phyloP scores from a whole-genome alignment of 2,888 invertebrate species.

The Nymphalis urticae region DNA sequence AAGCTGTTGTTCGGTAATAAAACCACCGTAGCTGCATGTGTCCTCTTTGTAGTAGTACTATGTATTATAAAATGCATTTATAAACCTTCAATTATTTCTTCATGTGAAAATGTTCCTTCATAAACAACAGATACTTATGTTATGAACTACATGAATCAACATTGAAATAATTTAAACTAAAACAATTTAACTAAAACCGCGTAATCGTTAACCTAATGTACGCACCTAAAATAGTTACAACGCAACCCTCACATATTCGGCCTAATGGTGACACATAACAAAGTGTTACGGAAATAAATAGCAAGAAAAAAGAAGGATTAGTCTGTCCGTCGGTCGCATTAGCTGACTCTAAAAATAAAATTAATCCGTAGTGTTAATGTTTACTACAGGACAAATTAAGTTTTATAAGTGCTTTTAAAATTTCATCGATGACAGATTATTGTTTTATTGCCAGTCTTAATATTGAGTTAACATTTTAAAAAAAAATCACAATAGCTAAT shows the following conservation, averaged over 20 bases:
- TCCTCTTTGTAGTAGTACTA: too few species aligned
- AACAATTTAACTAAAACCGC: conserved; percentile 25
- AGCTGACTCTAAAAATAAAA: conserved; percentile 71
- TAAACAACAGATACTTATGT: neutral
- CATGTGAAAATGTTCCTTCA: too few species aligned
- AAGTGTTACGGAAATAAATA: conserved; percentile 71
- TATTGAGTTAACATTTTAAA: neutral
- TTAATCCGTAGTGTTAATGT: conserved; percentile 75
- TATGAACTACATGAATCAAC: neutral
- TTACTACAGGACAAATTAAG: conserved; percentile 50
- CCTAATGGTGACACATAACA: conserved; percentile 70
- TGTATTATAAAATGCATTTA: too few species aligned
- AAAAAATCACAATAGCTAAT: too few species aligned
- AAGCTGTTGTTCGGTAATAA: too few species aligned
- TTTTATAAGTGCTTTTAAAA: neutral
- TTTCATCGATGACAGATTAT: neutral
- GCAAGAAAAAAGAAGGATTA: conserved; percentile 64
- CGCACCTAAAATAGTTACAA: conserved; percentile 51
- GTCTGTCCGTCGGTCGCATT: conserved; percentile 65
- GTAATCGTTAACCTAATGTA: conserved; percentile 39
- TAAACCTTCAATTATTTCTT: too few species aligned
- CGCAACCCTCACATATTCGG: conserved; percentile 59
- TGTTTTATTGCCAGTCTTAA: neutral
- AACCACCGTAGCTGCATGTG: too few species aligned
- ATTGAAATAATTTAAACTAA: conserved; percentile 15